These are phyloP conservation scores for Malthinus flaveolus DNA, from an alignment of 2,888 invertebrate species.

Conservation along the genomic window DNA sequence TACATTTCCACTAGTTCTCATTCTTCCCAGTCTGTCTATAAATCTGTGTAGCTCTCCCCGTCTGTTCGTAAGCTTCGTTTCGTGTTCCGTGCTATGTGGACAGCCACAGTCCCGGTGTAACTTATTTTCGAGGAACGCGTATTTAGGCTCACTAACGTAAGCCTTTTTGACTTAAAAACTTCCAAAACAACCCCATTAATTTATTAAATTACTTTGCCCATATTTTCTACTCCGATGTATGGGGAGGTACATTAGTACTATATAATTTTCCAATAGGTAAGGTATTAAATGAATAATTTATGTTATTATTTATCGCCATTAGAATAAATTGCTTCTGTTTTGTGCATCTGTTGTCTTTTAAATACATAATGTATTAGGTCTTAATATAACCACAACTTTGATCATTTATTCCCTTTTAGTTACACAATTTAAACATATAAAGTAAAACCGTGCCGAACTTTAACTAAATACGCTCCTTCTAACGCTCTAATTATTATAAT, in stretches of 20 bases:
- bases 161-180: too few species aligned
- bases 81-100: too few species aligned
- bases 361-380: constrained; percentile 14
- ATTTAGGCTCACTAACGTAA: too few species aligned
- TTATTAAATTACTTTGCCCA: too few species aligned
- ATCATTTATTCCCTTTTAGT: constrained; percentile 24
- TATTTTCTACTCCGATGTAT: not conserved
- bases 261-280: constrained; percentile 4
- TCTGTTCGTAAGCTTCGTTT: too few species aligned
- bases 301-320: constrained; percentile 8
- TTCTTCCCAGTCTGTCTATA: too few species aligned
- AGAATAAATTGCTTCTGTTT: constrained; percentile 13
- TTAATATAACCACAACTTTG: constrained; percentile 13
- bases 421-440: not conserved
- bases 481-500: not conserved
- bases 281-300: constrained; percentile 17
- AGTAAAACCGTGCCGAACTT: not conserved
- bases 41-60: too few species aligned
- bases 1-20: too few species aligned
- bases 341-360: constrained; percentile 23
- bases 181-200: too few species aligned
- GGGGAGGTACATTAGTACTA: constrained; percentile 1
- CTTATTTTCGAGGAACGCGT: too few species aligned
- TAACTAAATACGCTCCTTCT: not conserved
- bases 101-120: too few species aligned